These are phyloP conservation scores for Bryconaethiops microstoma DNA, from an alignment of 2,797 vertebrate species.

Conservation along the genomic window DNA sequence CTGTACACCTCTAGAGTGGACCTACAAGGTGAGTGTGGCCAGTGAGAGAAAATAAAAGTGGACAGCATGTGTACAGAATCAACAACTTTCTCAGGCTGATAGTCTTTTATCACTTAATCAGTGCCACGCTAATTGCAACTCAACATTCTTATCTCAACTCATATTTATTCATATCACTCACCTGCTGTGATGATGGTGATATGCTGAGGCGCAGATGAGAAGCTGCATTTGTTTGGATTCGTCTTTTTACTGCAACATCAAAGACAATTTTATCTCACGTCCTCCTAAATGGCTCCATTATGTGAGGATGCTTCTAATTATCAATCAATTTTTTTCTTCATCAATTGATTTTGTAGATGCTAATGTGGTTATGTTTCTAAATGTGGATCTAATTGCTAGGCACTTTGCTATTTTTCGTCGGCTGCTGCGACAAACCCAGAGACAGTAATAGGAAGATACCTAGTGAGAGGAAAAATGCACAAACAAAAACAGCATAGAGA, in stretches of 20 bases:
- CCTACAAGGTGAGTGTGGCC: neutral
- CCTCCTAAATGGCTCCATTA: slow-evolving; percentile 6
- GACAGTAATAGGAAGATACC: neutral
- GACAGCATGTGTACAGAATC: neutral
- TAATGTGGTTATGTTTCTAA: slow-evolving; percentile 20
- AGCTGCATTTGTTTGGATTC: neutral
- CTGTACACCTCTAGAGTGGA: neutral
- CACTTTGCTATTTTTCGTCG: neutral
- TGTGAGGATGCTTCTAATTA: slow-evolving; percentile 18
- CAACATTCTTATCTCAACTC: neutral
- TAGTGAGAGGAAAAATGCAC: slow-evolving; percentile 1
- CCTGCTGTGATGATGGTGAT: slow-evolving; percentile 2
- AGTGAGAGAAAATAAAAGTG: neutral
- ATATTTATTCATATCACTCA: neutral
- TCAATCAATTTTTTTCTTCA: slow-evolving; percentile 22
- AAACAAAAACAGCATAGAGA: neutral
- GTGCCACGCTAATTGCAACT: neutral
- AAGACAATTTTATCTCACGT: slow-evolving; percentile 16
- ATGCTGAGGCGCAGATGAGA: neutral
- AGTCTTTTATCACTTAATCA: neutral
- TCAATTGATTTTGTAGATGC: slow-evolving; percentile 6
- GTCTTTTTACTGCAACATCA: neutral
- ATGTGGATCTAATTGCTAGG: slow-evolving; percentile 27
- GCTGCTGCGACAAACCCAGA: neutral
- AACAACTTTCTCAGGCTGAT: neutral